Evolutionary conservation across 2,888 invertebrate genomes (phyloP).

Genomic region (Scaptomyza reducta): DNA sequence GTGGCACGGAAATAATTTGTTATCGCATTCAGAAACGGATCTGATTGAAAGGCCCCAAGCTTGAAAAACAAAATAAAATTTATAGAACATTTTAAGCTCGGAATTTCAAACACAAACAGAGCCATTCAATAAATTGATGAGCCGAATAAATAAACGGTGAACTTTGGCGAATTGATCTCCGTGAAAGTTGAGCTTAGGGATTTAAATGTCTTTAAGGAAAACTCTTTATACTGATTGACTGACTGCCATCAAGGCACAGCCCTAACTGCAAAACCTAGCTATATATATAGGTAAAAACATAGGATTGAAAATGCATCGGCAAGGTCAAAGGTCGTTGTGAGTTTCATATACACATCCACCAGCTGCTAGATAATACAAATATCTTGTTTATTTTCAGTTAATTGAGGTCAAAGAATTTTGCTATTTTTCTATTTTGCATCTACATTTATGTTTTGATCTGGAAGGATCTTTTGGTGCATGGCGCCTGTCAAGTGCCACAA

Average conservation of each 20-base stretch:
- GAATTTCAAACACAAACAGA: constrained; percentile 1
- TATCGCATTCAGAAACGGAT: constrained; percentile 63
- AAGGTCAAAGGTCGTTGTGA: not conserved
- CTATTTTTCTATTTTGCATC: constrained; percentile 9
- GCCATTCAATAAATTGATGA: constrained; percentile 49
- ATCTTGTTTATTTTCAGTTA: not conserved
- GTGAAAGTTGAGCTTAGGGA: too few relatives aligned
- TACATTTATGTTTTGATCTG: constrained; percentile 27
- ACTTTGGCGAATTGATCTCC: not conserved
- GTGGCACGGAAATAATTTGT: constrained; percentile 73
- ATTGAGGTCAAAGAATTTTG: constrained; percentile 33
- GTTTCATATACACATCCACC: too few relatives aligned
- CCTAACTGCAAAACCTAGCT: too few relatives aligned
- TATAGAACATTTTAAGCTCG: constrained; percentile 1
- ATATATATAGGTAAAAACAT: too few relatives aligned
- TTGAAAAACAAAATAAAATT: constrained; percentile 23
- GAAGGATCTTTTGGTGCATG: constrained; percentile 40
- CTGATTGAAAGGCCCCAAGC: constrained; percentile 43
- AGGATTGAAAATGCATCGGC: too few relatives aligned
- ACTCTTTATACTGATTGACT: too few relatives aligned
- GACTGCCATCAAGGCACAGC: too few relatives aligned
- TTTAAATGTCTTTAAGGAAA: too few relatives aligned
- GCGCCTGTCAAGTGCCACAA: constrained; percentile 42
- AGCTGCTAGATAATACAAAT: too few relatives aligned
- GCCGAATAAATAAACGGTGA: constrained; percentile 41